Evolutionary conservation across 1,140 invertebrate genomes (phyloP), one percentile per base, ranked within the genome.

Genomic region (Aphaenogaster rudis): DNA sequence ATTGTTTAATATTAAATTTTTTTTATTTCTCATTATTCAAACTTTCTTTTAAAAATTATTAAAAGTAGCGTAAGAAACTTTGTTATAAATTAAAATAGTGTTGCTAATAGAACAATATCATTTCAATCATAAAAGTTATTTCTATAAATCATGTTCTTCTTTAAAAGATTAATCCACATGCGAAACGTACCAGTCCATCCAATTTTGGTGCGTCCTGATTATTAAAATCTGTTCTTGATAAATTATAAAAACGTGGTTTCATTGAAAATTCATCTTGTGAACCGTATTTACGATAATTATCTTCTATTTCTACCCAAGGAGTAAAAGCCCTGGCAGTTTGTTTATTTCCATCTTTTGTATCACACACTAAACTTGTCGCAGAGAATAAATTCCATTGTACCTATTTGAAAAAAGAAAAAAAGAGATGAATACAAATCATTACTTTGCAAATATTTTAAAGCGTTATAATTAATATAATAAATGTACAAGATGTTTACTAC

Each of bases 311-410:
- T 87, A 97, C 97, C 95, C 98, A 98, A 3, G 97, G 96, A 88
- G 97, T 97, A 93, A 97, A 98, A 88, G 97, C 97, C 88, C 97
- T 95, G 2, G 96, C 96, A 59, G 96, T 95, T 79, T 96, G 96
- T 89, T 96, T 96, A 61, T 95, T 95, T 17, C 95, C 96, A 71
- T 96, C 96, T 90, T 96, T 96, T 78, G 93, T 93, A 88, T 96
- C 96, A 4, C 94, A 93, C 33, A 96, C 95, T 87, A 97, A 93
- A 91, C 96, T 96, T 3, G 96, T 97, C 0, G 97, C 96, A 45
- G 97, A 97, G 85, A 98, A 97, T 45, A 98, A 95, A 94, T 98
- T 98, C 97, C 97, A 98, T 94, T 98, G 97, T 61, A 98, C 98
- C 97, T 98, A 87, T 45, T 91, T 79, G 84, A 84, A 86, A 50